Evolutionary conservation across 2,888 invertebrate genomes (phyloP).

Genomic region (Andrena praecox): DNA sequence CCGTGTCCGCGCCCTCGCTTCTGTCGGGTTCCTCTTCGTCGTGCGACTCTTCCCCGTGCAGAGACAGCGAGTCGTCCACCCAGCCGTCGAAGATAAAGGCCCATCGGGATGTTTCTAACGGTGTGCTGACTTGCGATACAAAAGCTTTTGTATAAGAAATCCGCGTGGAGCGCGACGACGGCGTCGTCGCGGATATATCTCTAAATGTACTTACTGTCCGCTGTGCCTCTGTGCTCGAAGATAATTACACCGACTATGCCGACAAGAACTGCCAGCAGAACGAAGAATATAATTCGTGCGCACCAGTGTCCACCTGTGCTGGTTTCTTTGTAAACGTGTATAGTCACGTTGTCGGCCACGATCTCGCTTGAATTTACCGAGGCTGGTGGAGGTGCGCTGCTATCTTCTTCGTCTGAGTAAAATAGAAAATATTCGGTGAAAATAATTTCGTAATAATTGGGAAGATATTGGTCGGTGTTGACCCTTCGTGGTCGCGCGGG

Average conservation of each 20-base stretch:
- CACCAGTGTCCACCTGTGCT: slow-evolving; percentile 94
- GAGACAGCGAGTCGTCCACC: slow-evolving; percentile 88
- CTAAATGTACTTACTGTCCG: slow-evolving; percentile 88
- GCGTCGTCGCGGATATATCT: background rate
- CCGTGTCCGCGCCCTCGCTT: slow-evolving; percentile 85
- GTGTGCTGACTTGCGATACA: slow-evolving; percentile 86
- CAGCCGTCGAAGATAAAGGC: slow-evolving; percentile 92
- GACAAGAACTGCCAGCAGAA: slow-evolving; percentile 89
- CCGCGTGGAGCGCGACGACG: background rate
- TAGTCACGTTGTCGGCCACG: slow-evolving; percentile 88
- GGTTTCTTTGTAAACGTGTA: slow-evolving; percentile 92
- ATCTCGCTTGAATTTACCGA: slow-evolving; percentile 73
- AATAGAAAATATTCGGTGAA: slow-evolving; percentile 30
- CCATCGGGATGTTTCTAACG: slow-evolving; percentile 89
- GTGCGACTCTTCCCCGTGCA: slow-evolving; percentile 77
- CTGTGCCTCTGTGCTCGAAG: slow-evolving; percentile 91
- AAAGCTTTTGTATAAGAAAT: slow-evolving; percentile 23
- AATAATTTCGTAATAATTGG: background rate
- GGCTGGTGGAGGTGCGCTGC: slow-evolving; percentile 79
- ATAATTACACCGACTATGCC: slow-evolving; percentile 92
- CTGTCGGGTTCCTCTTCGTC: slow-evolving; percentile 81
- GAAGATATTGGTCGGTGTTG: background rate
- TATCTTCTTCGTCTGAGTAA: slow-evolving; percentile 80
- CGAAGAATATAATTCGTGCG: slow-evolving; percentile 93
- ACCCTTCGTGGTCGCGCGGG: too few species aligned